These are phyloP conservation scores for Lasioglossum calceatum DNA, from an alignment of 2,888 invertebrate species.

Conservation along the genomic window DNA sequence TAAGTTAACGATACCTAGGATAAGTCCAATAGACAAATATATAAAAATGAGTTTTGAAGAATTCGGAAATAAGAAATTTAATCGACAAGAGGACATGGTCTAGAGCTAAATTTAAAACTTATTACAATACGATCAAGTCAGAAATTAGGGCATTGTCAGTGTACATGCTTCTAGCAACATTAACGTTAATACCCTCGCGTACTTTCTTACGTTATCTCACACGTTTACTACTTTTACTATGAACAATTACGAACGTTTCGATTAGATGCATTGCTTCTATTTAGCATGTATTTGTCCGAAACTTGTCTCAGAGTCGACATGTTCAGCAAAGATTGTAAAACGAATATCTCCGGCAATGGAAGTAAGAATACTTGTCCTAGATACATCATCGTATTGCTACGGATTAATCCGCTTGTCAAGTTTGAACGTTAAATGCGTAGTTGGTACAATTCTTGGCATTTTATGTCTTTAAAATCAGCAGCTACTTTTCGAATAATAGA, in stretches of 20 bases:
- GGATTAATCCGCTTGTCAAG: constrained; percentile 26
- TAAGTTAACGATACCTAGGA: constrained; percentile 49
- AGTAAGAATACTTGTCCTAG: constrained; percentile 22
- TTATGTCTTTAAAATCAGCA: not conserved
- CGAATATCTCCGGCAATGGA: constrained; percentile 18
- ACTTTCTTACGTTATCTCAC: constrained; percentile 61
- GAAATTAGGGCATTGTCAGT: constrained; percentile 47
- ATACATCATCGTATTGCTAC: constrained; percentile 18
- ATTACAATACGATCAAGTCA: constrained; percentile 46
- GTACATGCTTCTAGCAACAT: constrained; percentile 54
- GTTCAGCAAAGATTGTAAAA: constrained; percentile 21
- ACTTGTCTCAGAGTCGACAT: constrained; percentile 45
- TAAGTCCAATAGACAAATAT: constrained; percentile 60
- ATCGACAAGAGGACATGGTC: constrained; percentile 32
- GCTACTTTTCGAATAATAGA: constrained; percentile 24
- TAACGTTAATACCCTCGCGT: constrained; percentile 59
- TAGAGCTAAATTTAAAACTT: constrained; percentile 46
- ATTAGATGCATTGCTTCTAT: constrained; percentile 61
- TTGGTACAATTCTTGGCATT: not conserved
- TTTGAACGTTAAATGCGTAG: constrained; percentile 1
- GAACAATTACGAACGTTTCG: constrained; percentile 67
- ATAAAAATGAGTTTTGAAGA: constrained; percentile 67
- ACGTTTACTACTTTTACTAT: constrained; percentile 57
- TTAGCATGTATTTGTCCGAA: constrained; percentile 41
- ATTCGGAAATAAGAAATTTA: constrained; percentile 31